Conservation (phyloP, 1,140 invertebrate species). For the Zaprionus africanus region DNA sequence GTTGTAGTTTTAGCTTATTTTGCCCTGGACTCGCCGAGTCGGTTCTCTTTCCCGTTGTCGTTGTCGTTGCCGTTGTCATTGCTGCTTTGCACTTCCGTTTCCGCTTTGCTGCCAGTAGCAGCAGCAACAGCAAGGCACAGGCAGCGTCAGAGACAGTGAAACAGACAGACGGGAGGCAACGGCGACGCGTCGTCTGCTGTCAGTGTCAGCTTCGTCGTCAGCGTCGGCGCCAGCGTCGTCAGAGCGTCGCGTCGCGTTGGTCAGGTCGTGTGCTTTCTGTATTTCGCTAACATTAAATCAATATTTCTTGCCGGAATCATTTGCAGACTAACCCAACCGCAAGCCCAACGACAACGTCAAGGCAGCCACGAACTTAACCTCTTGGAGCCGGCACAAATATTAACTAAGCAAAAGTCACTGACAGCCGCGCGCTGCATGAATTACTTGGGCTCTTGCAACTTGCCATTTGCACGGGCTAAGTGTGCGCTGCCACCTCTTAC, state of each 20-base stretch:
- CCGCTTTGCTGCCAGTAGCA: conserved; percentile 61
- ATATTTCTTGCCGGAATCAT: conserved; percentile 69
- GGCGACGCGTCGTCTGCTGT: conserved; percentile 62
- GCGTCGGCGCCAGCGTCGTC: conserved; percentile 44
- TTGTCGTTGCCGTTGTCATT: conserved; percentile 28
- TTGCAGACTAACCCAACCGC: conserved; percentile 45
- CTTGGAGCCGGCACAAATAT: conserved; percentile 64
- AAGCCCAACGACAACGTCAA: not conserved
- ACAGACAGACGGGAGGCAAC: conserved; percentile 15
- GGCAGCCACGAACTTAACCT: conserved; percentile 39
- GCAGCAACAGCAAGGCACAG: conserved; percentile 35
- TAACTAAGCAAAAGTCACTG: conserved; percentile 65
- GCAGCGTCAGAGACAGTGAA: not conserved
- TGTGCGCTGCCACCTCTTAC: not conserved
- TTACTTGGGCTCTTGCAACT: conserved; percentile 37
- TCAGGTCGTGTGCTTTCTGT: conserved; percentile 51
- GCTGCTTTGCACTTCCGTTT: conserved; percentile 67
- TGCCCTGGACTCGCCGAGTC: conserved; percentile 3
- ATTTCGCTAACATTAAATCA: conserved; percentile 63
- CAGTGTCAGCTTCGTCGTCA: conserved; percentile 22
- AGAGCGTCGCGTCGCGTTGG: conserved; percentile 19
- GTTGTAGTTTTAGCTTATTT: conserved; percentile 60
- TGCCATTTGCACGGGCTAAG: conserved; percentile 5
- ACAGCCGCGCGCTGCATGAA: conserved; percentile 31
- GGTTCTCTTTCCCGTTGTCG: not conserved